Evolutionary conservation across 2,888 invertebrate genomes (phyloP).

Genomic region (Aphidius colemani): DNA sequence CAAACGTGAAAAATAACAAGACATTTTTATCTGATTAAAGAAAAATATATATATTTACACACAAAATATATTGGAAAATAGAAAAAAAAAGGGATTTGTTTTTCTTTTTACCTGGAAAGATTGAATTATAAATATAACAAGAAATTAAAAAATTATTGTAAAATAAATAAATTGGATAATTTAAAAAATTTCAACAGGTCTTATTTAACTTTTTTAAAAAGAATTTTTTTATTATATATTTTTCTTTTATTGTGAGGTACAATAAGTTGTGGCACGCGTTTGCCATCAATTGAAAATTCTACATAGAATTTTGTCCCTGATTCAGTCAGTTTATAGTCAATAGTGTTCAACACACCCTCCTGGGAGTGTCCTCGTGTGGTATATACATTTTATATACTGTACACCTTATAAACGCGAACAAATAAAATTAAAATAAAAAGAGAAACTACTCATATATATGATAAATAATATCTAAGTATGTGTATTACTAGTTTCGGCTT

Average conservation of each 20-base stretch:
- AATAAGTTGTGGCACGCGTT: conserved; percentile 29
- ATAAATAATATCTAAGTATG: not conserved
- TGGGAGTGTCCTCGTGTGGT: conserved; percentile 25
- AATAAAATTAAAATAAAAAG: conserved; percentile 34
- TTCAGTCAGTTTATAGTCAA: conserved; percentile 21
- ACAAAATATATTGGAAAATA: no score
- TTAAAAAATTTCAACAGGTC: conserved; percentile 18
- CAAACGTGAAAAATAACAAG: no score
- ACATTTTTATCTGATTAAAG: no score
- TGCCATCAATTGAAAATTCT: conserved; percentile 29
- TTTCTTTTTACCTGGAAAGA: not conserved
- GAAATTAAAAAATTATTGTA: conserved; percentile 1
- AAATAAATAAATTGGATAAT: not conserved
- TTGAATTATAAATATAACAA: not conserved
- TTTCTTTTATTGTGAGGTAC: conserved; percentile 17
- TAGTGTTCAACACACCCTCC: conserved; percentile 39
- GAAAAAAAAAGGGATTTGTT: not conserved
- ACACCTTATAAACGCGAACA: conserved; percentile 30
- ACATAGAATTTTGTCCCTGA: conserved; percentile 31
- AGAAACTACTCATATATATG: not conserved
- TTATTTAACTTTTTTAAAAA: conserved; percentile 20
- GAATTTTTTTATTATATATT: conserved; percentile 5
- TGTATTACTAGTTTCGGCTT: not conserved
- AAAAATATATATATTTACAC: no score
- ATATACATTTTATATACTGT: conserved; percentile 8